Percentiles rank a stretch among this genome's conserved stretches.
Evolutionary conservation across 2,113 vertebrate genomes (phyloP).

Genomic region (Pontoporia blainvillei): DNA sequence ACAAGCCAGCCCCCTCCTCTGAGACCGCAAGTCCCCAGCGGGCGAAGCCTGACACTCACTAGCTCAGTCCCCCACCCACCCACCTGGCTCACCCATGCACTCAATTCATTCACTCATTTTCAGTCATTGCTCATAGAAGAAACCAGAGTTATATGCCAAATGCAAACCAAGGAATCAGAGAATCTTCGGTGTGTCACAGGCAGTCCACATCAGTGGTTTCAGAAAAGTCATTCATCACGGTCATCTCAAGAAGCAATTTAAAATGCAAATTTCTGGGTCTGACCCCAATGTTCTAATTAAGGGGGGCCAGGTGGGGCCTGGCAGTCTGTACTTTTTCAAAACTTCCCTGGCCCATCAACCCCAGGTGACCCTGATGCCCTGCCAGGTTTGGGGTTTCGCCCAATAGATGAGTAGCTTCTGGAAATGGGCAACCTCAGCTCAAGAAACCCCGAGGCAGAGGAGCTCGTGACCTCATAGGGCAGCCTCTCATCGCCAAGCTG

Average conservation of each 20-base stretch:
- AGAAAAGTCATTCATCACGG: neutral
- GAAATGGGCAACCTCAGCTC: neutral
- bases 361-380: neutral
- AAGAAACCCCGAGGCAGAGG: fast-evolving
- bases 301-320: neutral
- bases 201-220: neutral
- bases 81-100: too few species aligned
- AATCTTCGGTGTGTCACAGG: neutral
- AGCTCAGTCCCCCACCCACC: too few species aligned
- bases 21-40: fast-evolving
- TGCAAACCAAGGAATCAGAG: neutral
- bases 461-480: fast-evolving
- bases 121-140: neutral
- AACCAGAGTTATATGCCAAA: neutral
- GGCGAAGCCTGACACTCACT: neutral
- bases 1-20: neutral
- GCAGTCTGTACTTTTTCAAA: neutral
- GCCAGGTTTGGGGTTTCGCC: neutral
- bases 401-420: neutral
- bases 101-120: too few species aligned
- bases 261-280: neutral
- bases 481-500: neutral
- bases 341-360: neutral
- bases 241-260: neutral
- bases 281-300: neutral